A percentile compares a stretch with the other conserved stretches of the same genome.
Evolutionary conservation across 2,797 vertebrate species (phyloP).

Genomic region (Enteromius mattozi): DNA sequence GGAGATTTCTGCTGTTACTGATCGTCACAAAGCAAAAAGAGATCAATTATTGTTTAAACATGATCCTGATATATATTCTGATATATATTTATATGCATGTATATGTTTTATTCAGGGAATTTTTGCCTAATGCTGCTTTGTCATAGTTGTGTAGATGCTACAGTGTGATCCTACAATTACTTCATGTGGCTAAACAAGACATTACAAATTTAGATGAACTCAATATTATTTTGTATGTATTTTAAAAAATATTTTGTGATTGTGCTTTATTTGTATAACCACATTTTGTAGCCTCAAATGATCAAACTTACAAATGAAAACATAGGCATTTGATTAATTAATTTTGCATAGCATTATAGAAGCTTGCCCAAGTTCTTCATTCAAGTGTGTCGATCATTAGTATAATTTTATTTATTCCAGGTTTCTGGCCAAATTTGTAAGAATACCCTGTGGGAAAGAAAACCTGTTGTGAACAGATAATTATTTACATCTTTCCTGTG

Average conservation of each 20-base stretch:
- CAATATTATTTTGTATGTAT: neutral
- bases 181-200: neutral
- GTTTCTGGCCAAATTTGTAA: constrained; percentile 29
- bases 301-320: neutral
- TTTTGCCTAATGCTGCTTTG: neutral
- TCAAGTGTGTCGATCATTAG: constrained; percentile 14
- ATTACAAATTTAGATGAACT: neutral
- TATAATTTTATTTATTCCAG: constrained; percentile 24
- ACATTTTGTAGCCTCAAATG: neutral
- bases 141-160: neutral
- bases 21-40: constrained; percentile 42
- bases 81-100: no score
- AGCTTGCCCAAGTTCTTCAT: neutral
- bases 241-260: neutral
- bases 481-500: constrained; percentile 57
- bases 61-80: constrained; percentile 27
- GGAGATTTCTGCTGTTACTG: constrained; percentile 49
- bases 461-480: constrained; percentile 55
- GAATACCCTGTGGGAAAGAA: constrained; percentile 48
- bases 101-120: neutral
- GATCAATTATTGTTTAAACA: constrained; percentile 40
- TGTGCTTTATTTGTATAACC: neutral
- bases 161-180: neutral
- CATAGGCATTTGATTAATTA: neutral
- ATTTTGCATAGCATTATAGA: neutral